Base-by-base conservation (phyloP, 2,888 invertebrate genomes). In the Podotricha telesiphe region DNA sequence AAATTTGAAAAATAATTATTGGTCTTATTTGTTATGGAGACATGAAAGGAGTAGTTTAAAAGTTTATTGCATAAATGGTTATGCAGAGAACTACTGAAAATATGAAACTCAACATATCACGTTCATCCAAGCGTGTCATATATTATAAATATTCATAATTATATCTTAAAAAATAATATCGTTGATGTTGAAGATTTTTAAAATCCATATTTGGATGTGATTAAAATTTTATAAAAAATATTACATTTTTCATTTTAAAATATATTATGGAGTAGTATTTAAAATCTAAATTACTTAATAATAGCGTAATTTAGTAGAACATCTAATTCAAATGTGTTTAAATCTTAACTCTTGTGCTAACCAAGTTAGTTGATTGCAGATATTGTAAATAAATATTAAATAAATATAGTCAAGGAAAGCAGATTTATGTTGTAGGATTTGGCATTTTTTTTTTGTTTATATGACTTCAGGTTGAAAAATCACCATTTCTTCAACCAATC, bases 401-500 rank as follows among this genome's bases (percentile, higher is more conserved):
- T 42, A 2, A 13, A 37, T 8, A 37, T 1, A 37, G 37, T 10
- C 37, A 37, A 37, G 37, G n/a, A n/a, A n/a, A n/a, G n/a, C n/a
- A 42, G 11, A 42, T 13, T 13, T 3, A n/a, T 19, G 34, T 45
- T 19, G 22, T 58, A 42, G 20, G 4, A 42, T 66, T 69, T 71
- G 65, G 65, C 68, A 50, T 47, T 51, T 11, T 20, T n/a, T 37
- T 59, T 22, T 10, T 47, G 69, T 66, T 84, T 83, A 91, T 50
- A 89, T 80, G 82, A 91, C 84, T 88, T 98, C 97, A 8, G 95
- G 94, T 89, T 98, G 97, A 76, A 97, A 95, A 68, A 97, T 86
- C 17, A 97, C 94, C 69, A 94, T 93, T 88, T 98, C 98, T 74
- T 94, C 94, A 67, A 95, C 94, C 76, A 94, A 93, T 50, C 92